Percentiles rank a stretch among this genome's conserved stretches.
These are phyloP conservation scores for Gymnopithys bicolor DNA, from an alignment of 2,797 vertebrate species.

Conservation along the genomic window DNA sequence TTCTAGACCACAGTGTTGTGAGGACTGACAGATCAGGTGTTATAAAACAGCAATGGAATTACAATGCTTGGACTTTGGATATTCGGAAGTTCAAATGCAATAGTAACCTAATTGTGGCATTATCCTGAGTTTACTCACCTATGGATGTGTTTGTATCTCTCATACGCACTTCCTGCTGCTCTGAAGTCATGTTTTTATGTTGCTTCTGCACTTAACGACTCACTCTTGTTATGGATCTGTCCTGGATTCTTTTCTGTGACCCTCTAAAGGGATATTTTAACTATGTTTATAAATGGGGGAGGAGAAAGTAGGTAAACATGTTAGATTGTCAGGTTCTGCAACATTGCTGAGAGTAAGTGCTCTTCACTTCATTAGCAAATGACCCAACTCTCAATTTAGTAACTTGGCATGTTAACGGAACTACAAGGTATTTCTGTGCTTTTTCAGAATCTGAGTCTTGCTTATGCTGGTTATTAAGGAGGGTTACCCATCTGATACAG, in stretches of 20 bases:
- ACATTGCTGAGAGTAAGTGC: not conserved
- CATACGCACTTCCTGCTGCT: constrained; percentile 7
- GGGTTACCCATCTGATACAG: not conserved
- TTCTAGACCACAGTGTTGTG: not conserved
- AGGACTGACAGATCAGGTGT: not conserved
- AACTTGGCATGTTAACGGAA: not conserved
- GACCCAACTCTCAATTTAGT: not conserved
- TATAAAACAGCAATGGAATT: not conserved
- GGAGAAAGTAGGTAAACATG: not conserved
- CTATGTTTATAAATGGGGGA: constrained; percentile 5
- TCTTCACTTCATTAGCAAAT: not conserved
- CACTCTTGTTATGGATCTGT: not conserved
- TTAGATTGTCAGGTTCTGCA: constrained; percentile 21
- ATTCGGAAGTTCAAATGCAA: not conserved
- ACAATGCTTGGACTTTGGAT: not conserved
- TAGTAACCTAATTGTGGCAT: not conserved
- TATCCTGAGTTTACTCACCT: not conserved
- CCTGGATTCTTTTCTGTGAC: constrained; percentile 50
- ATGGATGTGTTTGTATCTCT: not conserved
- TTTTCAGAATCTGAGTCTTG: not conserved
- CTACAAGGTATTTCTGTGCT: not conserved
- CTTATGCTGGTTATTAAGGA: not conserved
- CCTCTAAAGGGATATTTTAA: not conserved
- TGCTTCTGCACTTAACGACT: not conserved
- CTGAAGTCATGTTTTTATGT: not conserved